These are phyloP conservation scores for Zeus faber DNA, from an alignment of 2,113 vertebrate species.

Conservation along the genomic window DNA sequence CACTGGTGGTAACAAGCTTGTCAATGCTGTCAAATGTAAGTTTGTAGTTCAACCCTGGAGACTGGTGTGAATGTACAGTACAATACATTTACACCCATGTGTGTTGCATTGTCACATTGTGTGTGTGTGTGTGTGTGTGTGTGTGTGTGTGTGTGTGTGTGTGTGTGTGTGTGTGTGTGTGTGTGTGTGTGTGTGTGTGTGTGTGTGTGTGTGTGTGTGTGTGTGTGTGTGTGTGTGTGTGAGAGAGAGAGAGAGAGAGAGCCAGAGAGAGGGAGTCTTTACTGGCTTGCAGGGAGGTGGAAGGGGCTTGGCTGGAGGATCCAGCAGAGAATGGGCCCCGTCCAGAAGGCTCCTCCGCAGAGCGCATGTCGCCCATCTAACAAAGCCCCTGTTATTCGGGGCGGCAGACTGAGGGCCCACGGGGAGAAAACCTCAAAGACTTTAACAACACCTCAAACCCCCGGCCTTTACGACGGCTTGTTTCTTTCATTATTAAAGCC, in stretches of 20 bases:
- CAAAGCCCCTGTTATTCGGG: conserved; percentile 67
- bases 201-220: conserved; percentile 16
- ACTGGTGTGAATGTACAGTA: no score
- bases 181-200: not conserved
- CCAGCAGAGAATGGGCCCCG: conserved; percentile 50
- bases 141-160: not conserved
- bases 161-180: conserved; percentile 8
- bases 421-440: conserved; percentile 71
- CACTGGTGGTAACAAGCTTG: no score
- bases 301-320: conserved; percentile 31
- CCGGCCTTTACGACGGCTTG: conserved; percentile 59
- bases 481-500: conserved; percentile 68
- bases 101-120: no score
- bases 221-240: conserved; percentile 23
- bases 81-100: no score
- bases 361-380: conserved; percentile 54
- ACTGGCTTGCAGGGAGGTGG: conserved; percentile 18
- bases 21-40: no score
- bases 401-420: conserved; percentile 64
- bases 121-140: no score
- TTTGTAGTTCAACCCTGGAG: no score
- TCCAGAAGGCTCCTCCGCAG: conserved; percentile 58
- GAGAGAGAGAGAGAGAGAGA: not conserved
- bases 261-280: not conserved
- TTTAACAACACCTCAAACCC: conserved; percentile 73